Percentiles rank a stretch among this genome's conserved stretches.
Conservation (phyloP, 1,140 invertebrate genomes). For the Cyclina sinensis region DNA sequence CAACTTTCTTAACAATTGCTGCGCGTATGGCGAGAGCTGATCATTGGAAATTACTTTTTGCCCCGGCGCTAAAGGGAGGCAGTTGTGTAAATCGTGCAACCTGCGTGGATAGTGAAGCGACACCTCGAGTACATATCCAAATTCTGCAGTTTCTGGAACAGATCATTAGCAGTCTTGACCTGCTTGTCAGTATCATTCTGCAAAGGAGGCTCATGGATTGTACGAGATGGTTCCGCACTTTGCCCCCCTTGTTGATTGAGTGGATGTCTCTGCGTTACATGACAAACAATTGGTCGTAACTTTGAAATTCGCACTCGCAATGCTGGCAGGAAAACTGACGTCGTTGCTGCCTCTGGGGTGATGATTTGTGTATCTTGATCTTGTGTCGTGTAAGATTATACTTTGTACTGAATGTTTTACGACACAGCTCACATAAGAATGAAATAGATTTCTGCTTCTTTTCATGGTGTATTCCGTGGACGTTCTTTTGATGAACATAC, state of each 20-base stretch:
- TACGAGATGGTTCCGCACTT: neutral
- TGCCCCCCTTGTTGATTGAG: slow-evolving; percentile 45
- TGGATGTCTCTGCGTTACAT: slow-evolving; percentile 48
- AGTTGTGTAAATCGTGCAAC: slow-evolving; percentile 87
- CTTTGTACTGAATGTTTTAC: neutral
- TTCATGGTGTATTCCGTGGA: slow-evolving; percentile 37
- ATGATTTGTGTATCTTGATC: neutral
- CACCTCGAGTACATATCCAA: slow-evolving; percentile 88
- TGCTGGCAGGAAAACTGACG: slow-evolving; percentile 44
- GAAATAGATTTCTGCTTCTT: slow-evolving; percentile 22
- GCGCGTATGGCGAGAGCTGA: slow-evolving; percentile 32
- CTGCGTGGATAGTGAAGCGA: slow-evolving; percentile 81
- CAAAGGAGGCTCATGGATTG: neutral
- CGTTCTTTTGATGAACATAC: slow-evolving; percentile 18
- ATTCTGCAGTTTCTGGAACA: slow-evolving; percentile 82
- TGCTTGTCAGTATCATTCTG: neutral
- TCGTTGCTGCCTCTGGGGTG: neutral
- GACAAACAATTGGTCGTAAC: slow-evolving; percentile 39
- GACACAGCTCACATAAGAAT: slow-evolving; percentile 16
- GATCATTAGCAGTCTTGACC: slow-evolving; percentile 35
- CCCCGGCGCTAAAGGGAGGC: slow-evolving; percentile 87
- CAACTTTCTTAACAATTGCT: slow-evolving; percentile 30
- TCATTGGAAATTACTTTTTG: slow-evolving; percentile 37
- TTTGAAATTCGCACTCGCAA: slow-evolving; percentile 17
- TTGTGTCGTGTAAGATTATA: slow-evolving; percentile 34